Conservation (phyloP, 2,113 vertebrate species). For the Lucifuga dentata region DNA sequence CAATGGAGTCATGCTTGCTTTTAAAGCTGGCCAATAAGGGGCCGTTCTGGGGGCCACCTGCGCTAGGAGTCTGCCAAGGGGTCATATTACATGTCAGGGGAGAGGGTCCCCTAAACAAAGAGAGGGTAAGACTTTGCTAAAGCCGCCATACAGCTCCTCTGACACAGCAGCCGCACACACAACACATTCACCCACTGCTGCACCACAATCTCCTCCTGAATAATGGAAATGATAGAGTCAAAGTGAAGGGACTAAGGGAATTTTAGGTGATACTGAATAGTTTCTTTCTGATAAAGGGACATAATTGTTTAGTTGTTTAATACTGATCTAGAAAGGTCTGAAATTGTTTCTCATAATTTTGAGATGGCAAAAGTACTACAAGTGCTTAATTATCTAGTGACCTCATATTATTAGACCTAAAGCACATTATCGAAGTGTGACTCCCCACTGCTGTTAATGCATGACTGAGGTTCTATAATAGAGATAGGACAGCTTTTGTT, state of each 20-base stretch:
- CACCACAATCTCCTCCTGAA: conserved; percentile 11
- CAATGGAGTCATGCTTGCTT: conserved; percentile 70
- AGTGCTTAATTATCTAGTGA: conserved; percentile 53
- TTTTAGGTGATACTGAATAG: conserved; percentile 40
- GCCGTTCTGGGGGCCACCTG: conserved; percentile 63
- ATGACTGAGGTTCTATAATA: conserved; percentile 46
- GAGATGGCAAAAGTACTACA: conserved; percentile 62
- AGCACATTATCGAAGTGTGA: conserved; percentile 32
- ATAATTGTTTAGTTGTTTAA: conserved; percentile 40
- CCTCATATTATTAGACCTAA: conserved; percentile 42
- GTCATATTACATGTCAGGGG: conserved; percentile 64
- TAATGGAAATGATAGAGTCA: conserved; percentile 39
- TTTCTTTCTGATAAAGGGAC: conserved; percentile 58
- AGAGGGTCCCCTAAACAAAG: conserved; percentile 65
- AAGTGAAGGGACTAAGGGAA: conserved; percentile 35
- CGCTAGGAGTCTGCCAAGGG: conserved; percentile 56
- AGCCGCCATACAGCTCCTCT: conserved; percentile 57
- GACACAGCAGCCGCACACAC: conserved; percentile 31
- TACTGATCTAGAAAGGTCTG: conserved; percentile 67
- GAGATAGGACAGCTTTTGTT: conserved; percentile 48
- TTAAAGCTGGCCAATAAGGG: conserved; percentile 63
- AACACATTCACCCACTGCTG: conserved; percentile 36
- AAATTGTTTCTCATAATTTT: conserved; percentile 65
- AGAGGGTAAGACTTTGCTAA: conserved; percentile 49
- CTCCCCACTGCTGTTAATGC: conserved; percentile 33